Base-by-base conservation (phyloP, 2,888 invertebrate species). In the Drosophila algonquin region DNA sequence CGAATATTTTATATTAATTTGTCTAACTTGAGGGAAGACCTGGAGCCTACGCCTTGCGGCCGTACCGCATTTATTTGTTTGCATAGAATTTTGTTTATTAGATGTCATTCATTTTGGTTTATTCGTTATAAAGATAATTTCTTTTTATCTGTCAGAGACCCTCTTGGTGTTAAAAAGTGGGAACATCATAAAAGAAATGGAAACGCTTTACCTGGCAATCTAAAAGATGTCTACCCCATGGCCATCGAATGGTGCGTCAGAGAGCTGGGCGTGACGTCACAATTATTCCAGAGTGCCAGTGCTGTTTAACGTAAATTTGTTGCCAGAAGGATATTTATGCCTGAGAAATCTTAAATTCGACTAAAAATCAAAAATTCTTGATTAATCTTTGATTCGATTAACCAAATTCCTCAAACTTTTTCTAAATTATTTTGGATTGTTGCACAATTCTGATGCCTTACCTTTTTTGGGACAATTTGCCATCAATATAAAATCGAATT, bases 351-450 rank as follows among this genome's bases (percentile, higher is more conserved):
- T 6, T 7, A 40, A 14, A 12, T 40, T 40, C 35, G 1, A 40
- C 14, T 5, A 4, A 40, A 6, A 14, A n/a, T 40, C 6, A 14
- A 14, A 40, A 40, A 14, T 40, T 14, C 40, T 40, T 40, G 14
- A 14, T 40, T 24, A 24, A 24, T 24, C 24, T 5, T 24, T 24
- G 24, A 40, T 40, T 40, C 7, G 40, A n/a, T 40, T 40, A n/a
- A 7, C 40, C 6, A 6, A 40, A 40, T 6, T n/a, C n/a, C 40
- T 40, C 1, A n/a, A 62, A 58, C 40, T 62, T 59, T 18, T 14
- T n/a, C n/a, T n/a, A 24, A 62, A 62, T 48, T 48, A 59, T 48
- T 27, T 62, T 62, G 27, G 18, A 62, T 58, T 62, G 47, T 62
- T 40, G 59, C 18, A 24, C 27, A 62, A 27, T 58, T 62, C 18